phyloP scores from a whole-genome alignment of 2,113 vertebrate genomes.

The Fukomys damarensis region DNA sequence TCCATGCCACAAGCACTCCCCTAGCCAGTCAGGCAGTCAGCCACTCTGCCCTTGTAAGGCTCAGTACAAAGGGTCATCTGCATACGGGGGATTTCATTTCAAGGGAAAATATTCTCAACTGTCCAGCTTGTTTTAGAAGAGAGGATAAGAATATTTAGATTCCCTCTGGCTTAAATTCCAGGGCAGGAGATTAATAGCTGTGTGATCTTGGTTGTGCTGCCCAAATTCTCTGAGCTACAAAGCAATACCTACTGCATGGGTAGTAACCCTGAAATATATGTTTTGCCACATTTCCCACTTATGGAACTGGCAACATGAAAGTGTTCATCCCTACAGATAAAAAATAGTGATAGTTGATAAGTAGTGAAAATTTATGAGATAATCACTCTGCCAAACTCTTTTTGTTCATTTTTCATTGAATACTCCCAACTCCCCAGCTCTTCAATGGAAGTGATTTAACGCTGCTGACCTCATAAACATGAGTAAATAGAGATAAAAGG shows the following conservation, averaged over 20 bases:
- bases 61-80: neutral
- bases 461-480: rapidly evolving
- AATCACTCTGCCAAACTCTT: neutral
- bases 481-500: neutral
- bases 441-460: neutral
- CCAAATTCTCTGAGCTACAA: neutral
- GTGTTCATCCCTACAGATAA: neutral
- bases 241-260: neutral
- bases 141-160: neutral
- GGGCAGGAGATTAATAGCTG: neutral
- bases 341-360: neutral
- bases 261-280: neutral
- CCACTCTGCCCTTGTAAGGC: neutral
- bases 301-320: neutral
- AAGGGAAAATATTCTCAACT: neutral
- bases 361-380: neutral
- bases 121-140: neutral
- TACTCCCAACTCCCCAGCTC: neutral
- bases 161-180: neutral
- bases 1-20: rapidly evolving
- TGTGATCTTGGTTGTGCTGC: neutral
- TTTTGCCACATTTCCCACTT: neutral
- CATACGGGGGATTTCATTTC: neutral
- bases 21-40: neutral
- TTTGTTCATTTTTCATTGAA: neutral